phyloP scores from a whole-genome alignment of 2,888 invertebrate species.

The Orthosia incerta region DNA sequence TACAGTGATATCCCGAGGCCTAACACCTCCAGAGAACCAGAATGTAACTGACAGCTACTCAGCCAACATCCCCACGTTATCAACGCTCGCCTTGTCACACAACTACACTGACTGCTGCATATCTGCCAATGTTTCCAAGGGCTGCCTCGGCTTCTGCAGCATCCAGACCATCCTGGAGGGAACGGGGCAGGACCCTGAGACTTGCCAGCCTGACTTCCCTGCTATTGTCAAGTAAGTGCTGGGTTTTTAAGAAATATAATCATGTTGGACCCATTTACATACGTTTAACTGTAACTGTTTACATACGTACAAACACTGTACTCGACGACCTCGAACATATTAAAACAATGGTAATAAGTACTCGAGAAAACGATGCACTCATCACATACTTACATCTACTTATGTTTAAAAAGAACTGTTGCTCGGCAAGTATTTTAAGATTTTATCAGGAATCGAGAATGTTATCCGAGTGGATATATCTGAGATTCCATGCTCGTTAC shows the following conservation, averaged over 20 bases:
- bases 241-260: no score
- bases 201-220: constrained; percentile 95
- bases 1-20: constrained; percentile 92
- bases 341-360: no score
- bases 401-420: no score
- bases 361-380: no score
- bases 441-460: no score
- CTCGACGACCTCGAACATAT: no score
- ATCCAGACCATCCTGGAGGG: constrained; percentile 94
- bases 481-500: not conserved
- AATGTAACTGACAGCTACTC: constrained; percentile 88
- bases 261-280: no score
- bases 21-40: constrained; percentile 91
- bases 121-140: constrained; percentile 92
- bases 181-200: constrained; percentile 95
- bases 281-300: no score
- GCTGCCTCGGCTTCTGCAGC: constrained; percentile 95
- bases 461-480: no score
- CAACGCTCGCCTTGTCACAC: constrained; percentile 90
- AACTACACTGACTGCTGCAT: constrained; percentile 96
- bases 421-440: no score
- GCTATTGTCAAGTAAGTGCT: constrained; percentile 92
- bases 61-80: constrained; percentile 82
- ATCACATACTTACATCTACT: no score
- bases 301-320: no score